Percentiles rank a stretch among this genome's conserved stretches.
Evolutionary conservation across 2,888 invertebrate genomes (phyloP).

Genomic region (Nowickia ferox): DNA sequence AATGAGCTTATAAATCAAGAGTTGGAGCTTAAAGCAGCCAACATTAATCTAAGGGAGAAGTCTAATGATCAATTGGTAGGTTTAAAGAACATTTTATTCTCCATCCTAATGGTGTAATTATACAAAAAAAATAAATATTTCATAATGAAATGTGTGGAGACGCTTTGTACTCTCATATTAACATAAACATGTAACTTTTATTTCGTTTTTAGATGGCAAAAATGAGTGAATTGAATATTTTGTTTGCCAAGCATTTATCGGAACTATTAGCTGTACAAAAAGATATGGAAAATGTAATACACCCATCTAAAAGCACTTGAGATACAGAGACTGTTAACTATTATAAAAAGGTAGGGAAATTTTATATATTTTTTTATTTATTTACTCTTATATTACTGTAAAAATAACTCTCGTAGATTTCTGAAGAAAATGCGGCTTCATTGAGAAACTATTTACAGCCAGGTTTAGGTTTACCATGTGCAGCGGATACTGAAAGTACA

Average conservation of each 20-base stretch:
- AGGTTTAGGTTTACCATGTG: conserved; percentile 63
- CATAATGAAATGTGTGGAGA: no score
- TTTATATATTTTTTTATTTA: not conserved
- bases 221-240: conserved; percentile 80
- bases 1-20: conserved; percentile 92
- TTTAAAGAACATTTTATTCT: not conserved
- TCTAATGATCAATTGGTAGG: conserved; percentile 90
- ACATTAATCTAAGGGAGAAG: conserved; percentile 82
- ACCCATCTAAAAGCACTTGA: conserved; percentile 83
- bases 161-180: not conserved
- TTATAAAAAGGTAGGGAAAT: conserved; percentile 78
- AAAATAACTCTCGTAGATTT: conserved; percentile 47
- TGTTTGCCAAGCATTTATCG: conserved; percentile 82
- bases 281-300: conserved; percentile 83
- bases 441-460: conserved; percentile 68
- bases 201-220: conserved; percentile 79
- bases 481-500: conserved; percentile 80
- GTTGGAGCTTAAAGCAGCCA: conserved; percentile 88
- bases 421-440: conserved; percentile 69
- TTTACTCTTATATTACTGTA: not conserved
- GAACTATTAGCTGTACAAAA: conserved; percentile 82
- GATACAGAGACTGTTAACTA: conserved; percentile 80
- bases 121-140: no score
- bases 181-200: not conserved
- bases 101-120: no score